Conservation (phyloP, 2,888 invertebrate species). For the Malacosoma neustria region DNA sequence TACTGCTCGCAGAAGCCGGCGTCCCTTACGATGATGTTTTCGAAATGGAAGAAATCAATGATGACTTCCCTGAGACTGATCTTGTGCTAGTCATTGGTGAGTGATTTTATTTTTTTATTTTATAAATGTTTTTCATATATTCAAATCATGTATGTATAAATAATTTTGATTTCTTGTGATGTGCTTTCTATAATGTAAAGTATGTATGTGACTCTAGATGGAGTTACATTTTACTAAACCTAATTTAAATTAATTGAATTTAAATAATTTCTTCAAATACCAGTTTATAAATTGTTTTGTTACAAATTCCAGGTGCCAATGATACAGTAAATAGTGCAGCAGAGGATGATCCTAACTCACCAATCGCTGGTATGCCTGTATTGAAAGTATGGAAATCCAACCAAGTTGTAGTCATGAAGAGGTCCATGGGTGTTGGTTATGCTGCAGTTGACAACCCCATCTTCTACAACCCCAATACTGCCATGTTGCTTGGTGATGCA, state of each 20-base stretch:
- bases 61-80: constrained; percentile 89
- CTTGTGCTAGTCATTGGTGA: constrained; percentile 85
- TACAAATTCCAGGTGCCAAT: constrained; percentile 88
- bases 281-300: too few species aligned
- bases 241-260: too few species aligned
- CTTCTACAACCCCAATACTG: constrained; percentile 91
- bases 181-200: too few species aligned
- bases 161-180: too few species aligned
- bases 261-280: too few species aligned
- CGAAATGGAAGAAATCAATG: constrained; percentile 95
- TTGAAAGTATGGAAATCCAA: constrained; percentile 91
- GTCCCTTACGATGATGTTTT: constrained; percentile 92
- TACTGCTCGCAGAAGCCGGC: constrained; percentile 94
- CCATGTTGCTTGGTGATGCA: constrained; percentile 92
- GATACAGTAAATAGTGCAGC: constrained; percentile 95
- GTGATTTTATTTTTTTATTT: too few species aligned
- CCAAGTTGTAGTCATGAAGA: constrained; percentile 93
- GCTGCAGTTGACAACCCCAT: constrained; percentile 95
- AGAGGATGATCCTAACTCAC: constrained; percentile 91
- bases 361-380: constrained; percentile 95
- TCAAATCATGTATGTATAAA: too few species aligned
- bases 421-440: constrained; percentile 91
- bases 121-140: too few species aligned
- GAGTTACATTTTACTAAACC: too few species aligned
- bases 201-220: too few species aligned